Conservation (phyloP, 2,797 vertebrate species). For the Meda fulgida region DNA sequence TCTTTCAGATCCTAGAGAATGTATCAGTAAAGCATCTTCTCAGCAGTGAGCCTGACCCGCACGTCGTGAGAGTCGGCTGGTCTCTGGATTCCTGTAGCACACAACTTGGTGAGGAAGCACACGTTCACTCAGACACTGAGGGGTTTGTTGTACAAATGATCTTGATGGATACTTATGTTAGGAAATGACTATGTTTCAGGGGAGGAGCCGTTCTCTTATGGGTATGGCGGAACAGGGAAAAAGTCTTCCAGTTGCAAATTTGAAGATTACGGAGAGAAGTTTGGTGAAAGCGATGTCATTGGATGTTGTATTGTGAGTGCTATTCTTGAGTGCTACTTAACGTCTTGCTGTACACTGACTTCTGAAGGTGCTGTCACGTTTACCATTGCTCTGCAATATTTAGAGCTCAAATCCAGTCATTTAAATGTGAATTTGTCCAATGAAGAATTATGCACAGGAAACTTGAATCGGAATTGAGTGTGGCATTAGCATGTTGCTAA, state of each 20-base stretch:
- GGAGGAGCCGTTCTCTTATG: conserved; percentile 86
- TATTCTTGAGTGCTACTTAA: conserved; percentile 70
- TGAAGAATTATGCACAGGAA: neutral
- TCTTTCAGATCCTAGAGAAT: conserved; percentile 84
- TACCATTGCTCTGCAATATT: too few relatives aligned
- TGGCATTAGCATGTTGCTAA: neutral
- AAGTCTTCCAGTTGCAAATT: conserved; percentile 84
- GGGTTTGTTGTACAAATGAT: neutral
- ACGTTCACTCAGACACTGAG: neutral
- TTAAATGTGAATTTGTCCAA: neutral
- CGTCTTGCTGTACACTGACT: neutral
- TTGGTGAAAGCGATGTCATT: conserved; percentile 88
- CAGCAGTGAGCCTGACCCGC: conserved; percentile 86
- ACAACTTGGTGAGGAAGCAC: conserved; percentile 79
- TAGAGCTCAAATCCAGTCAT: neutral
- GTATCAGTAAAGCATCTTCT: conserved; percentile 88
- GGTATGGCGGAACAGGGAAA: conserved; percentile 85
- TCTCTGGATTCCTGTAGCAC: conserved; percentile 83
- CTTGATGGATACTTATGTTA: neutral
- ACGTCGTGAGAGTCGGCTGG: conserved; percentile 88
- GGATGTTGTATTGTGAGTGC: conserved; percentile 85
- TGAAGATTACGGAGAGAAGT: conserved; percentile 87
- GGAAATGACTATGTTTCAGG: conserved; percentile 67
- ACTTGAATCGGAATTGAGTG: neutral
- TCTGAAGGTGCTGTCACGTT: neutral